Conservation (phyloP, 1,140 invertebrate species). For the Orius insidiosus region DNA sequence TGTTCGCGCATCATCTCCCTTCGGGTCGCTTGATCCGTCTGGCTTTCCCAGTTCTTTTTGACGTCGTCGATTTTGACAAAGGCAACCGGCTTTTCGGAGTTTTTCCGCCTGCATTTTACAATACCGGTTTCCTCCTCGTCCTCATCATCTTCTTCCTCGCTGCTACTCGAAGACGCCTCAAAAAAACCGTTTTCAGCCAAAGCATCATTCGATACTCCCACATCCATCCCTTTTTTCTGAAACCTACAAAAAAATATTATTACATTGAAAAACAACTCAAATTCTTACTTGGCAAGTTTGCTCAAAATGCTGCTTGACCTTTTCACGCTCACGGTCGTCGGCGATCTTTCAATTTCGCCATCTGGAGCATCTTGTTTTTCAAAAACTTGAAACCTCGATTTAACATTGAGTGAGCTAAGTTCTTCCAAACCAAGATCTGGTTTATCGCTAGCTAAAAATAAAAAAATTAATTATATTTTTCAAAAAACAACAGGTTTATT, state of each 20-base stretch:
- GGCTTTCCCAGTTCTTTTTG: slow-evolving; percentile 56
- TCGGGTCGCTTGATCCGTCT: slow-evolving; percentile 33
- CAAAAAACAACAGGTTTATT: too few relatives aligned
- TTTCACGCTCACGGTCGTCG: slow-evolving; percentile 41
- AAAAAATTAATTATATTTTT: too few relatives aligned
- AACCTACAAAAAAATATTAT: slow-evolving; percentile 34
- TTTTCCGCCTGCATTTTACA: slow-evolving; percentile 17
- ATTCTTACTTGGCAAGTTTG: slow-evolving; percentile 54
- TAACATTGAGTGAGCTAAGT: slow-evolving; percentile 61
- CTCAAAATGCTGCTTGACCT: slow-evolving; percentile 59
- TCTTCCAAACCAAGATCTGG: slow-evolving; percentile 76
- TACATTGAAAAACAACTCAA: not conserved
- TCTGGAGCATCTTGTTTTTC: slow-evolving; percentile 36
- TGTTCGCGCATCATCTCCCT: slow-evolving; percentile 56
- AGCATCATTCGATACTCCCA: slow-evolving; percentile 54
- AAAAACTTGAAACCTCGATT: slow-evolving; percentile 72
- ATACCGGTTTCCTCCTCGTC: slow-evolving; percentile 17
- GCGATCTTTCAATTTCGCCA: slow-evolving; percentile 35
- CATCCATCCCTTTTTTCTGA: slow-evolving; percentile 63
- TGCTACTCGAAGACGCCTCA: slow-evolving; percentile 29
- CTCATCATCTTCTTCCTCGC: slow-evolving; percentile 35
- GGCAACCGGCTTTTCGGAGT: slow-evolving; percentile 49
- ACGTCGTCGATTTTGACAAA: slow-evolving; percentile 73
- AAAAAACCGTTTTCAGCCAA: slow-evolving; percentile 47
- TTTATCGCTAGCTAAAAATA: slow-evolving; percentile 66